These are phyloP conservation scores for Epicampocera succincta DNA, from an alignment of 2,888 invertebrate genomes.

Conservation along the genomic window DNA sequence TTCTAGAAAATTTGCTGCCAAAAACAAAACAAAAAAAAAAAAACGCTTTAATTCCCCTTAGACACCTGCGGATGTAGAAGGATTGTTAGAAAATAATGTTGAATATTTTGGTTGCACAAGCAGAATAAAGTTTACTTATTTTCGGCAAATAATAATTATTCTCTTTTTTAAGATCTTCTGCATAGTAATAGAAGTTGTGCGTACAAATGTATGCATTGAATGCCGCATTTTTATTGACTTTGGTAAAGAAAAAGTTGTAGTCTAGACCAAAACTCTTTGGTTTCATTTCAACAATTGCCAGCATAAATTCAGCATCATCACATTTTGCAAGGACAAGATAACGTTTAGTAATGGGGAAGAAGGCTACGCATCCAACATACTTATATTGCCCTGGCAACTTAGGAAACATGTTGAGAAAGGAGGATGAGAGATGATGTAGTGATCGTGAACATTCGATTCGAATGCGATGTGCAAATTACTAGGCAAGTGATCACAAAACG, in stretches of 20 bases:
- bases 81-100: conserved; percentile 6
- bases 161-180: too few species aligned
- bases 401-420: too few species aligned
- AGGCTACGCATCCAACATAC: too few species aligned
- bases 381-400: too few species aligned
- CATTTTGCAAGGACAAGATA: conserved; percentile 44
- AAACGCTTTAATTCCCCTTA: conserved; percentile 25
- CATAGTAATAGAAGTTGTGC: too few species aligned
- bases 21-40: conserved; percentile 32
- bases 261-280: conserved; percentile 71
- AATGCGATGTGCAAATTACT: too few species aligned
- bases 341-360: background rate
- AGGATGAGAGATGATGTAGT: too few species aligned
- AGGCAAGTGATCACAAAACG: too few species aligned
- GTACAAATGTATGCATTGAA: background rate
- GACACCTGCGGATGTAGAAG: conserved; percentile 1
- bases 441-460: too few species aligned
- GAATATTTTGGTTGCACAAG: conserved; percentile 10
- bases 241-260: conserved; percentile 22
- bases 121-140: conserved; percentile 1
- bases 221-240: conserved; percentile 7
- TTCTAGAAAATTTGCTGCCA: conserved; percentile 1
- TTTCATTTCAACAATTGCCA: conserved; percentile 73
- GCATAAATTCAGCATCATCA: conserved; percentile 68
- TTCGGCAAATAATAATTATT: too few species aligned